Base-by-base conservation (phyloP, 2,888 invertebrate species). In the Megalurothrips usitatus region DNA sequence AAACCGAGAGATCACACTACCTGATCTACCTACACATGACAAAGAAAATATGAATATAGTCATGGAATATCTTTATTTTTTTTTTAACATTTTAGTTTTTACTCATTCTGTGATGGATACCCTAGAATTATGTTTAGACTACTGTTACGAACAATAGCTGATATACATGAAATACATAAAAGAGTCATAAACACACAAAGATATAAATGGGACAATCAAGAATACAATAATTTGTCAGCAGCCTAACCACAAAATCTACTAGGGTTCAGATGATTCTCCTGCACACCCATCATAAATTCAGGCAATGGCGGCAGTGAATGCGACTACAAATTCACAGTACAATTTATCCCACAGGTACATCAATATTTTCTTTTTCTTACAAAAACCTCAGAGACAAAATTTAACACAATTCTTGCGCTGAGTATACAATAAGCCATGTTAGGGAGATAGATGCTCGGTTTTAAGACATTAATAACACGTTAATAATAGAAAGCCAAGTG, bases 301-400 rank as follows among this genome's bases (percentile, higher is more conserved):
- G 23, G 68, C 26, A 75, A 26, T 75, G 26, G 0, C 68, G 26
- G 68, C 23, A 75, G 23, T 26, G 23, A 75, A 26, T 75, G 23
- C 68, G 26, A 43, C 34, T 43, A 43, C 34, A 43, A 68, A 75
- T 26, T 12, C 68, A 75, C 26, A 26, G 26, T 23, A 75, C 68
- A 75, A 23, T 26, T n/a, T 75, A 75, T 75, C 68, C 68, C 68
- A 75, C 68, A 26, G 68, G 26, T 26, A 75, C 68, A 75, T 75
- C 68, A 75, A 75, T 75, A 75, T 75, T 75, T 75, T 75, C 68
- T 75, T 75, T 75, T 75, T 75, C 68, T 75, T 75, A 75, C 68
- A 75, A 75, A 75, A 75, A 23, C 68, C 68, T 26, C 68, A 75
- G 68, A 26, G 68, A 26, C 68, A 75, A 26, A 75, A 75, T n/a